Base-by-base conservation (phyloP, 2,113 vertebrate genomes). In the Damaliscus lunatus region DNA sequence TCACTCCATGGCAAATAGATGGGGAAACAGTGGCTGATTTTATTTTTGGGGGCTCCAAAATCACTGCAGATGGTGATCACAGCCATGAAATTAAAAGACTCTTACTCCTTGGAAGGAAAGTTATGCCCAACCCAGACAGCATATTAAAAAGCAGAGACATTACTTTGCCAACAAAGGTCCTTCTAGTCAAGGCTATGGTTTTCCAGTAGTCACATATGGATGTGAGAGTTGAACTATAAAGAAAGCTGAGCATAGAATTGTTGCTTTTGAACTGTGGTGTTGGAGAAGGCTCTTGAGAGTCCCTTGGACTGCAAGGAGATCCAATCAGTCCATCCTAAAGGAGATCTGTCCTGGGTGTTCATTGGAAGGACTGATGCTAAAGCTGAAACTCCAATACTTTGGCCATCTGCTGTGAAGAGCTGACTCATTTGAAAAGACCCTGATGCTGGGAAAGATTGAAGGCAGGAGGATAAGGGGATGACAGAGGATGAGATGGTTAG, bases 31-130 rank as follows among this genome's bases (percentile, higher is more conserved):
- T n/a, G 33, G 2, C 7, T 10, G 33, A 67, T 16, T 67, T n/a
- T n/a, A n/a, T 67, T n/a, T n/a, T 33, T 0, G 0, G 2, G 62
- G 62, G 33, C 62, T n/a, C 33, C 62, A 67, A n/a, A n/a, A 67
- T n/a, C 62, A 67, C 33, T 19, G 16, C 3, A 67, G 33, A 2
- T 67, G 16, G 33, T 67, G 62, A 67, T 0, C 8, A 7, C 33
- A 67, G 4, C 16, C 16, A 8, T n/a, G 62, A 67, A 67, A 67
- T 9, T 67, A 67, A n/a, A 36, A n/a, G 33, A 67, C 0, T 0
- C 64, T 67, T 36, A 67, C 16, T 36, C 8, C 16, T 67, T 67
- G 33, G 33, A 67, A 36, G 64, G 16, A n/a, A 67, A 67, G 3
- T 67, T 67, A 36, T 67, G 64, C 9, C 17, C 4, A n/a, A 67